Base-by-base conservation (phyloP, 2,888 invertebrate species). In the Trichacis sp. region DNA sequence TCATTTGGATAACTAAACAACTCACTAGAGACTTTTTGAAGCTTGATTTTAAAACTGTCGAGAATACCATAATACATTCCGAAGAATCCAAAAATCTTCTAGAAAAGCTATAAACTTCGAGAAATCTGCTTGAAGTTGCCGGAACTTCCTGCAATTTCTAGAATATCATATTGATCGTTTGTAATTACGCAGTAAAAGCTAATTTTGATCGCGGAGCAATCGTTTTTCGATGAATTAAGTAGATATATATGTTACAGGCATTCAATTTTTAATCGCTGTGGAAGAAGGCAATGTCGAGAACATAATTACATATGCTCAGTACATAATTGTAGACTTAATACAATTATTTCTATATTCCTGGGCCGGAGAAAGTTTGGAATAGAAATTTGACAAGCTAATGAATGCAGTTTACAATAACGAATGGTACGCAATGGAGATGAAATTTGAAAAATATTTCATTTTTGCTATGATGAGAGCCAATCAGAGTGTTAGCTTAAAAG, bases 271-370 rank as follows among this genome's bases (percentile, higher is more conserved):
- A 45, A 55, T 69, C 12, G 63, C 53, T 36, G 45, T 69, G 8
- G 2, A 4, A 8, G 57, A 63, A 1, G 38, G 60, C 5, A 52
- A 65, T 18, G 36, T 15, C 11, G 36, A 33, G 14, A 33, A 57
- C 42, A 24, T 65, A 18, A 12, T 57, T 0, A 65, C 60, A 18
- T 59, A 63, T 42, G 40, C 46, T 2, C 45, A 58, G n/a, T 66
- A 61, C 18, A 33, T 50, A 15, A 2, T 1, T 0, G 14, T 68
- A 5, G 59, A 55, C 0, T 20, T 68, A 1, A 17, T 64, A n/a
- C 64, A 65, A 51, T 33, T 68, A 14, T 68, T 46, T 54, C 49
- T 68, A 14, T 65, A 64, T 17, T 59, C 62, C 36, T 65, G 59
- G 49, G 19, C 59, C 42, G 68, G 64, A 29, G 68, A 63, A 24